Conservation (phyloP, 2,797 vertebrate genomes). For the Pseudotriccus pelzelni region DNA sequence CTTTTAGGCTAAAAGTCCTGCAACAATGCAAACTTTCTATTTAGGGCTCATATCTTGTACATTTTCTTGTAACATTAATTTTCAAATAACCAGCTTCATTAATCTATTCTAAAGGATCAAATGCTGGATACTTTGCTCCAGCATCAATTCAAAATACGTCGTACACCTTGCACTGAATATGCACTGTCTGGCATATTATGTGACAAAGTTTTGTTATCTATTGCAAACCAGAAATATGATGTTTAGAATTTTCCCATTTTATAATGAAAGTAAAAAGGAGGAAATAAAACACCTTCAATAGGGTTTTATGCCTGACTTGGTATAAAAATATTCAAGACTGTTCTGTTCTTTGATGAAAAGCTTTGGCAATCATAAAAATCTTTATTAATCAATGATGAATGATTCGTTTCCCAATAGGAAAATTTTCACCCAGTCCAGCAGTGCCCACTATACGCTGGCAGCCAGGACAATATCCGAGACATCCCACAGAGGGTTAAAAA, state of each 20-base stretch:
- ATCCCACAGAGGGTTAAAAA: neutral
- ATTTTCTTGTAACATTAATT: neutral
- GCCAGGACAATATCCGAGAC: neutral
- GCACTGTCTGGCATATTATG: neutral
- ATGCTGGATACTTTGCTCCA: neutral
- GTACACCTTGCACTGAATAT: neutral
- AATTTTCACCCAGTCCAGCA: neutral
- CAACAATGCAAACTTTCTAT: neutral
- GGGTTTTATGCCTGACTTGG: neutral
- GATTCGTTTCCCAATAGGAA: neutral
- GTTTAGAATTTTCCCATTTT: neutral
- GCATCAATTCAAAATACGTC: neutral
- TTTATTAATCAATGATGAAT: neutral
- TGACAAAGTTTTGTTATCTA: neutral
- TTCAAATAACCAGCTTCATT: neutral
- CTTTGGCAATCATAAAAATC: neutral
- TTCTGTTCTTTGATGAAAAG: neutral
- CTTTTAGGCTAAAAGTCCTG: neutral
- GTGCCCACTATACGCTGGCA: neutral
- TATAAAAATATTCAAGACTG: neutral
- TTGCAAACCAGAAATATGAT: neutral
- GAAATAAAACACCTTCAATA: neutral
- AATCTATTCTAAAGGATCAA: slow-evolving; percentile 32
- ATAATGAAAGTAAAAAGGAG: neutral
- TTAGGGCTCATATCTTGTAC: neutral